phyloP scores from a whole-genome alignment of 2,113 vertebrate genomes.

The western clawed frog (Xenopus tropicalis) region UCB_Xtro_10.0 CM004444.2:45198001-45198500 shows the following conservation, averaged over 20 bases:
- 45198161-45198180: constrained; percentile 51
- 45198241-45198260: constrained; percentile 51
- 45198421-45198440: constrained; percentile 31
- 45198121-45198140: constrained; percentile 55
- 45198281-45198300: constrained; percentile 50
- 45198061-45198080: constrained; percentile 45
- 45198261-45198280: constrained; percentile 52
- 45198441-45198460: not conserved
- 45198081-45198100: constrained; percentile 51
- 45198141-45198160: constrained; percentile 30
- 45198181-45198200: constrained; percentile 56
- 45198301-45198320: constrained; percentile 59
- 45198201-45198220: constrained; percentile 53
- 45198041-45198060: constrained; percentile 25
- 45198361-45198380: constrained; percentile 57
- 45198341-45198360: constrained; percentile 54
- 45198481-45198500: not conserved
- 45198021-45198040: constrained; percentile 45
- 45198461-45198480: not conserved
- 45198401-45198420: constrained; percentile 53
- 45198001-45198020: constrained; percentile 61
- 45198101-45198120: constrained; percentile 53
- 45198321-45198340: constrained; percentile 50
- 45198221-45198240: constrained; percentile 46
- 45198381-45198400: constrained; percentile 54